Percentiles rank a stretch among this genome's conserved stretches.
Evolutionary conservation across 2,888 invertebrate species (phyloP).

Genomic region (Trachelus troglodyta): DNA sequence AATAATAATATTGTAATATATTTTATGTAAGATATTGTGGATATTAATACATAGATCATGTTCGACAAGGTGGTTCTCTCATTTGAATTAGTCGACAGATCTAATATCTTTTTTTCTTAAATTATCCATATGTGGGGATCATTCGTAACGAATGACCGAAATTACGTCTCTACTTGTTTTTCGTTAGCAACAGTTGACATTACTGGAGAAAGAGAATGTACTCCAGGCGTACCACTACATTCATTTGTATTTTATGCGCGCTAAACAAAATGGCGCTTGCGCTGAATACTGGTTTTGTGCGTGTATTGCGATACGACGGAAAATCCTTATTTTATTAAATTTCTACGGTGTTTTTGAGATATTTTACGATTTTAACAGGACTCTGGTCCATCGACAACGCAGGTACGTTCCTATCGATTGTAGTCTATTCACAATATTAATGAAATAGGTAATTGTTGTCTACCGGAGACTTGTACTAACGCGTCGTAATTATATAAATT

Average conservation of each 20-base stretch:
- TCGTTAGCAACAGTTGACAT: neutral
- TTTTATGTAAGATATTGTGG: conserved; percentile 61
- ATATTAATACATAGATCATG: conserved; percentile 48
- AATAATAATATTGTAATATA: conserved; percentile 55
- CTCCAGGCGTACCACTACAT: neutral
- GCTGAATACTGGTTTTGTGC: neutral
- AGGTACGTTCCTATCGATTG: neutral
- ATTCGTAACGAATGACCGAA: neutral
- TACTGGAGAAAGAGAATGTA: neutral
- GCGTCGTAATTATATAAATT: neutral
- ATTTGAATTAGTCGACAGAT: neutral
- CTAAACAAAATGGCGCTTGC: neutral
- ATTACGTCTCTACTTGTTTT: neutral
- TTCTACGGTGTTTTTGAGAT: neutral
- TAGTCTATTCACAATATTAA: neutral
- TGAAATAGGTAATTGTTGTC: neutral
- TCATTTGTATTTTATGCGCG: neutral
- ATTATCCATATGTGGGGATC: neutral
- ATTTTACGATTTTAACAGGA: neutral
- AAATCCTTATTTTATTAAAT: neutral
- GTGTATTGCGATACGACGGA: neutral
- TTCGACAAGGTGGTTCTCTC: neutral
- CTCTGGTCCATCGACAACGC: neutral
- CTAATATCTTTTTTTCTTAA: neutral
- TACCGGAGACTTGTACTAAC: neutral